Percentiles rank a stretch among this genome's conserved stretches.
phyloP scores from a whole-genome alignment of 2,113 vertebrate species.

The Carlito syrichta region DNA sequence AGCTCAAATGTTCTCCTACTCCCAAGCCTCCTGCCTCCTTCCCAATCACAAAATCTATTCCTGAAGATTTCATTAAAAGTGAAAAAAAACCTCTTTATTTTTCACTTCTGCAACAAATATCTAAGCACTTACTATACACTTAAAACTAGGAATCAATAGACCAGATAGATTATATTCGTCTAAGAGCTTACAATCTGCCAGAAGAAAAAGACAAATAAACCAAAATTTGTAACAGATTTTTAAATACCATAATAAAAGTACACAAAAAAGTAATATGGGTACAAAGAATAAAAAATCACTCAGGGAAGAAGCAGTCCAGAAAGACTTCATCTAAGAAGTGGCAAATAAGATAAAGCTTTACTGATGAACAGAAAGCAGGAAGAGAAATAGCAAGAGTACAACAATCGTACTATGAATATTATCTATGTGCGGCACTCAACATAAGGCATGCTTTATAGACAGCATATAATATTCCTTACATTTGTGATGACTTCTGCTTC shows the following conservation, averaged over 20 bases:
- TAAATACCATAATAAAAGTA: background rate
- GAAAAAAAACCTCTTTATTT: background rate
- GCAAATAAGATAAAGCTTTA: background rate
- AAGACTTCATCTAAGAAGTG: background rate
- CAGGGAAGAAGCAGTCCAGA: background rate
- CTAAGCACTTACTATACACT: background rate
- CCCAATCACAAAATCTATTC: background rate
- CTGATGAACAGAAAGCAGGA: background rate
- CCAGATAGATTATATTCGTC: background rate
- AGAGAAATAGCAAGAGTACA: background rate
- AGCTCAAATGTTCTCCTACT: background rate
- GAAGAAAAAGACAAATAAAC: background rate
- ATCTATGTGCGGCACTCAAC: background rate
- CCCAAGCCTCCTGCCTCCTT: background rate
- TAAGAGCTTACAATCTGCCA: conserved; percentile 8
- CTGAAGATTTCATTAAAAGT: background rate
- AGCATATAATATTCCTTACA: background rate
- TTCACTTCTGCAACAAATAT: conserved; percentile 28
- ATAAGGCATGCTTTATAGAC: background rate
- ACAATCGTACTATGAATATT: background rate
- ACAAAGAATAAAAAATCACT: conserved; percentile 30
- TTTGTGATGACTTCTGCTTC: background rate
- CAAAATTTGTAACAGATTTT: conserved; percentile 11
- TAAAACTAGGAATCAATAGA: background rate
- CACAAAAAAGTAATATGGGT: background rate